phyloP scores from a whole-genome alignment of 2,888 invertebrate species.

The Amblyjoppa proteus region DNA sequence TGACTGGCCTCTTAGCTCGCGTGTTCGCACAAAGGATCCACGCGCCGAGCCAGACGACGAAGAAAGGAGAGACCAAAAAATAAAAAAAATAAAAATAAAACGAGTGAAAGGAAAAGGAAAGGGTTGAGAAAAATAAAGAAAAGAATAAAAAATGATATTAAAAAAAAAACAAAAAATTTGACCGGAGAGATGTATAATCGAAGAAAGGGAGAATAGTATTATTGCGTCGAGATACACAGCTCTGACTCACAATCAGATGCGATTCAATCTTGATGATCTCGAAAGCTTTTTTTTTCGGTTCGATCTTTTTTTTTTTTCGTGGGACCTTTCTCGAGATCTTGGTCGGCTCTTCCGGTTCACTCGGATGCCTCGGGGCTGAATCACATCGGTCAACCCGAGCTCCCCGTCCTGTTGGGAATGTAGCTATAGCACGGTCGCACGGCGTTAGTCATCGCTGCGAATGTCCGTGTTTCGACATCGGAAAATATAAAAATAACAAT shows the following conservation, averaged over 20 bases:
- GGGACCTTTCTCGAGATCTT: conserved; percentile 25
- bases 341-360: conserved; percentile 72
- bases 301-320: conserved; percentile 8
- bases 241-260: conserved; percentile 56
- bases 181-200: background rate
- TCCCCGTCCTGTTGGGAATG: conserved; percentile 3
- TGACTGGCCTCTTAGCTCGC: conserved; percentile 3
- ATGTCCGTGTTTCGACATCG: conserved; percentile 10
- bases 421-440: background rate
- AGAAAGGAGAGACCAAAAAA: conserved; percentile 24
- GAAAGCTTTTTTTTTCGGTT: conserved; percentile 1
- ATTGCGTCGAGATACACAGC: conserved; percentile 24
- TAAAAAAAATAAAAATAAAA: background rate
- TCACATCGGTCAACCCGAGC: conserved; percentile 70
- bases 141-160: background rate
- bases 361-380: conserved; percentile 74
- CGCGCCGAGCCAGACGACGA: background rate
- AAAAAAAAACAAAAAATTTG: conserved; percentile 7
- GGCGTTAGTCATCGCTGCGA: conserved; percentile 33
- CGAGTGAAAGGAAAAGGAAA: conserved; percentile 36
- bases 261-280: conserved; percentile 55
- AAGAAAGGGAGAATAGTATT: conserved; percentile 61
- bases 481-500: background rate
- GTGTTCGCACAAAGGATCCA: conserved; percentile 44
- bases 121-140: conserved; percentile 23